A percentile compares a stretch with the other conserved stretches of the same genome.
Evolutionary conservation across 2,888 invertebrate genomes (phyloP).

Genomic region (Yponomeuta sedellus): DNA sequence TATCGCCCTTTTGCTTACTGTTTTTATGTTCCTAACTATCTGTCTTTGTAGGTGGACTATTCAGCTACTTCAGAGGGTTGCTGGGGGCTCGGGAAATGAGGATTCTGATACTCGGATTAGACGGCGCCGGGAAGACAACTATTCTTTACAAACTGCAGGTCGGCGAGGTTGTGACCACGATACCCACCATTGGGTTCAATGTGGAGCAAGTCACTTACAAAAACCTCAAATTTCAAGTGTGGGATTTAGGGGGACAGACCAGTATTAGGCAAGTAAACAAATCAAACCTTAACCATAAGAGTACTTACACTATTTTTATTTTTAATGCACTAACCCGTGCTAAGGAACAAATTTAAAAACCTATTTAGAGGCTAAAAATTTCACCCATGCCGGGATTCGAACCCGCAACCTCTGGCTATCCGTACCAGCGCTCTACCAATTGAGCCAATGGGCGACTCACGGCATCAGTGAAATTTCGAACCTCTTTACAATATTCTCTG

Average conservation of each 20-base stretch:
- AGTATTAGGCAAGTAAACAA: conserved; percentile 88
- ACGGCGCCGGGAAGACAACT: conserved; percentile 99
- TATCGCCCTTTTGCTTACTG: not conserved
- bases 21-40: not conserved
- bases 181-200: conserved; percentile 98
- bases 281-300: not conserved
- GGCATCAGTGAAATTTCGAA: too few species aligned
- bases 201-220: conserved; percentile 99
- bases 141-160: conserved; percentile 98
- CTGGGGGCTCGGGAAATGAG: conserved; percentile 98
- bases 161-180: conserved; percentile 98
- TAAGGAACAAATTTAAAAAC: too few species aligned
- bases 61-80: conserved; percentile 97
- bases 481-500: too few species aligned
- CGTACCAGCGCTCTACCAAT: too few species aligned
- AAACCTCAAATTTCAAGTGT: conserved; percentile 99
- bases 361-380: too few species aligned
- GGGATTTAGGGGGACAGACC: conserved; percentile 99
- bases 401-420: too few species aligned
- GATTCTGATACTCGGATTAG: conserved; percentile 97
- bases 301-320: too few species aligned
- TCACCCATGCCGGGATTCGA: too few species aligned
- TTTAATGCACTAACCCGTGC: too few species aligned
- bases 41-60: conserved; percentile 88
- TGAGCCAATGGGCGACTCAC: too few species aligned